These are phyloP conservation scores for Mola mola DNA, from an alignment of 2,113 vertebrate species.

Conservation along the genomic window DNA sequence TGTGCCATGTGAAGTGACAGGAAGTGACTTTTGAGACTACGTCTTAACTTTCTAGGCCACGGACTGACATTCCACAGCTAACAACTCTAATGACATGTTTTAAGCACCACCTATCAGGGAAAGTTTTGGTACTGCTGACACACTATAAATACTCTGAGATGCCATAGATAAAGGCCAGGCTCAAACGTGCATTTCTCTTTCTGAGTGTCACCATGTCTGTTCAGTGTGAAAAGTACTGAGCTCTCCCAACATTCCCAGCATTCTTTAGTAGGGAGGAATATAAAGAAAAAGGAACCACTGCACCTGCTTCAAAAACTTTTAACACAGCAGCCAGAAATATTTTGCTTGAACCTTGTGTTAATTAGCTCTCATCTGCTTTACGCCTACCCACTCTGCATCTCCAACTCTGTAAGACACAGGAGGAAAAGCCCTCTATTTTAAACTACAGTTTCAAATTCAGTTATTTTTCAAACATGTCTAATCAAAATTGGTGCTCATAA, in stretches of 20 bases:
- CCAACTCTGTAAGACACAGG: neutral
- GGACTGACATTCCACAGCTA: slow-evolving; percentile 17
- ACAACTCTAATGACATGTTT: slow-evolving; percentile 41
- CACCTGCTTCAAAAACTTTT: slow-evolving; percentile 42
- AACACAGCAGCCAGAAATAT: neutral
- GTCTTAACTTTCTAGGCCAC: neutral
- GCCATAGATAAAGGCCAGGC: slow-evolving; percentile 15
- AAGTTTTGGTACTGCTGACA: slow-evolving; percentile 19
- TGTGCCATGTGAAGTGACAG: no score
- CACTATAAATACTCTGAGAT: slow-evolving; percentile 32
- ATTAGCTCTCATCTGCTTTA: neutral
- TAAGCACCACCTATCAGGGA: slow-evolving; percentile 22
- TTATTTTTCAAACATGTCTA: no score
- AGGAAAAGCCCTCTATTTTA: neutral
- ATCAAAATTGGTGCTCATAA: no score
- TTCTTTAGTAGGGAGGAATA: slow-evolving; percentile 30
- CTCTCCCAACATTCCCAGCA: slow-evolving; percentile 54
- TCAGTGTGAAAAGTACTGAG: slow-evolving; percentile 6
- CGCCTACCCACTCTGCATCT: neutral
- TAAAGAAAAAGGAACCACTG: slow-evolving; percentile 28
- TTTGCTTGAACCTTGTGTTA: slow-evolving; percentile 1
- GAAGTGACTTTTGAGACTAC: neutral
- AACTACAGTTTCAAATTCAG: no score
- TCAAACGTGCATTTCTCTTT: slow-evolving; percentile 14
- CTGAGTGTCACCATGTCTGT: slow-evolving; percentile 34